Base-by-base conservation (phyloP, 2,888 invertebrate genomes). In the Steromphala cineraria region DNA sequence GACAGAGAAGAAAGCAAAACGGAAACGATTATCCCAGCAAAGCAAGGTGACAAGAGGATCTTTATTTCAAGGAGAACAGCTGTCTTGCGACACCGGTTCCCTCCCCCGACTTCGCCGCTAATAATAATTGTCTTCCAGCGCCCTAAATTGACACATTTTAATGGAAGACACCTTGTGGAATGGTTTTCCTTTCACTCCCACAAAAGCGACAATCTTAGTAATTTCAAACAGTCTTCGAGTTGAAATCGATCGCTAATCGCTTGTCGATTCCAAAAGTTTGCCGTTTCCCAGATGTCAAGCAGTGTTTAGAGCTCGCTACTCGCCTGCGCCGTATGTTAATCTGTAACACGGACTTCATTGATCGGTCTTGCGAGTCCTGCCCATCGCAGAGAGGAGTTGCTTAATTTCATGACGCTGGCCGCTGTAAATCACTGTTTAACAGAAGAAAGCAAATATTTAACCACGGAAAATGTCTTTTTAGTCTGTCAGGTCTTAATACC, bases 381-480 rank as follows among this genome's bases (percentile, higher is more conserved):
- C 15, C 31, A 36, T 19, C 71, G 36, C 36, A 31, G 71, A 40
- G 36, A 19, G 71, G 19, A 31, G 76, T 55, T 53, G 76, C 76
- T 79, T 79, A 79, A 79, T 79, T 79, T 74, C 53, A 52, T 75
- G 79, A 79, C 75, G 76, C 75, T 71, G 67, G 75, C 28, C 74
- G 53, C 53, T 62, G 81, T 74, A 81, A 81, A 81, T 78, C 67
- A 74, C 67, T 78, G 75, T 81, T 78, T 81, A 76, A 75, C 71
- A 81, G 74, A 74, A 78, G 81, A 81, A 62, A 81, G 78, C 78
- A 74, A 81, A 81, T 81, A 81, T 80, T 80, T 80, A 75, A 78
- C 36, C 46, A 36, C 67, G 78, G 77, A 71, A 80, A 80, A 77
- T 80, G 78, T 80, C 80, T 80, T 80, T 80, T 80, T 67, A 52